Conservation (phyloP, 53 echinoderm and acorn worm species). For the Arbacia lixula region DNA sequence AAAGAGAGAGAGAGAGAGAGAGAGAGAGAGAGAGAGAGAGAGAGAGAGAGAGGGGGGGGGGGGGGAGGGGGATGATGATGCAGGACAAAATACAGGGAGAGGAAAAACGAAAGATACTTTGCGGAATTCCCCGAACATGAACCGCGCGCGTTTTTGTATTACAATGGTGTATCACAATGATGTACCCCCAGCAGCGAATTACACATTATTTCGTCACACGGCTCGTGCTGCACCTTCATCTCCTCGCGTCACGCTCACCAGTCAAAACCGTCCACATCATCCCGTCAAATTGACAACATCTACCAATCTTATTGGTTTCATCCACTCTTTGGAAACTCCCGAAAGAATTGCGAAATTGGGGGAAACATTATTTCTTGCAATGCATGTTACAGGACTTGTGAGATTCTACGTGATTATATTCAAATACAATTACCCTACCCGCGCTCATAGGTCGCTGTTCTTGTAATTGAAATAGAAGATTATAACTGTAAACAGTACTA, state of each 20-base stretch:
- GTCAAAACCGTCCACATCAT: no score
- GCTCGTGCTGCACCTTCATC: no score
- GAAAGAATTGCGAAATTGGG: no score
- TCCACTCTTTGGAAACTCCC: no score
- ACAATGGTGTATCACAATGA: no score
- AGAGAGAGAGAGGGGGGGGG: neutral
- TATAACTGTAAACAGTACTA: conserved; percentile 25
- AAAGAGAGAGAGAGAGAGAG: neutral
- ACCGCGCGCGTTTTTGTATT: no score
- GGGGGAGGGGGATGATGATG: neutral
- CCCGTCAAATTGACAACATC: neutral
- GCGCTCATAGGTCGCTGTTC: conserved; percentile 51
- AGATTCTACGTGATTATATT: conserved; percentile 21
- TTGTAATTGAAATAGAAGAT: neutral
- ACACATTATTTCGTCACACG: neutral
- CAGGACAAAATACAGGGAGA: neutral
- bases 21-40: neutral
- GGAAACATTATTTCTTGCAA: no score
- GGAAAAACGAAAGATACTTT: neutral
- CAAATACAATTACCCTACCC: conserved; percentile 31
- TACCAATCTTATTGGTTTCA: no score
- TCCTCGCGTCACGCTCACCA: neutral
- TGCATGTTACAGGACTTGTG: no score
- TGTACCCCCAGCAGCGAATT: conserved; percentile 15
- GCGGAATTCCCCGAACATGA: conserved; percentile 24